Percentiles rank a stretch among this genome's conserved stretches.
phyloP scores from a whole-genome alignment of 1,140 invertebrate genomes.

The Conopomorpha cramerella region DNA sequence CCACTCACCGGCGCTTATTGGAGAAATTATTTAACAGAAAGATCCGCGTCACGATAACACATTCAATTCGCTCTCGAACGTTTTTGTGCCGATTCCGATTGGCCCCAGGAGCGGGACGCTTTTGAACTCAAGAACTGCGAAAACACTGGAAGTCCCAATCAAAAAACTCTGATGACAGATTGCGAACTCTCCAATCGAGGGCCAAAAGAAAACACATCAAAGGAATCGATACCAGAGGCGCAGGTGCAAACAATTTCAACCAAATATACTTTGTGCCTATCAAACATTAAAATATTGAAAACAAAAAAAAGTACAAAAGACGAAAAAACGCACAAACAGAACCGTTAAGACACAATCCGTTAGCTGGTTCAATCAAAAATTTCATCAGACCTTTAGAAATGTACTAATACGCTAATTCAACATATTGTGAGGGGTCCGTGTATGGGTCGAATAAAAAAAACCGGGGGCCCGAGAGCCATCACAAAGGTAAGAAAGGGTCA shows the following conservation, averaged over 20 bases:
- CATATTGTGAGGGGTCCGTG: conserved; percentile 48
- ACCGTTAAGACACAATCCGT: conserved; percentile 55
- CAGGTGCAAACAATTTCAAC: conserved; percentile 4
- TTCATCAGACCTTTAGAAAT: conserved; percentile 53
- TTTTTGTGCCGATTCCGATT: conserved; percentile 44
- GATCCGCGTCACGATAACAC: conserved; percentile 40
- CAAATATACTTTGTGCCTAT: conserved; percentile 5
- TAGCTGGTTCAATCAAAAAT: conserved; percentile 51
- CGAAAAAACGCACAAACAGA: conserved; percentile 17
- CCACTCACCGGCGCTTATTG: conserved; percentile 27
- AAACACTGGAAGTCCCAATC: no score
- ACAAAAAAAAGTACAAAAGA: conserved; percentile 13
- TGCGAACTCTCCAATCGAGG: conserved; percentile 17
- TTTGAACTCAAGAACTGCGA: conserved; percentile 20
- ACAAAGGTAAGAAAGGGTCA: conserved; percentile 59
- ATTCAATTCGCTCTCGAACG: conserved; percentile 29
- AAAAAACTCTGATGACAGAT: conserved; percentile 32
- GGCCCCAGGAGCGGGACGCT: conserved; percentile 38
- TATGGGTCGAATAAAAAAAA: conserved; percentile 27
- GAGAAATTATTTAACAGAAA: conserved; percentile 40
- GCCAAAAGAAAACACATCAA: not conserved
- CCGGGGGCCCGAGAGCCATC: conserved; percentile 26
- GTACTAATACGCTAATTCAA: conserved; percentile 57
- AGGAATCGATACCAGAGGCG: conserved; percentile 1
- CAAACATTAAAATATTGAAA: conserved; percentile 17